A percentile compares a stretch with the other conserved stretches of the same genome.
These are phyloP conservation scores for Otolemur garnettii DNA, from an alignment of 2,113 vertebrate species.

Conservation along the genomic window DNA sequence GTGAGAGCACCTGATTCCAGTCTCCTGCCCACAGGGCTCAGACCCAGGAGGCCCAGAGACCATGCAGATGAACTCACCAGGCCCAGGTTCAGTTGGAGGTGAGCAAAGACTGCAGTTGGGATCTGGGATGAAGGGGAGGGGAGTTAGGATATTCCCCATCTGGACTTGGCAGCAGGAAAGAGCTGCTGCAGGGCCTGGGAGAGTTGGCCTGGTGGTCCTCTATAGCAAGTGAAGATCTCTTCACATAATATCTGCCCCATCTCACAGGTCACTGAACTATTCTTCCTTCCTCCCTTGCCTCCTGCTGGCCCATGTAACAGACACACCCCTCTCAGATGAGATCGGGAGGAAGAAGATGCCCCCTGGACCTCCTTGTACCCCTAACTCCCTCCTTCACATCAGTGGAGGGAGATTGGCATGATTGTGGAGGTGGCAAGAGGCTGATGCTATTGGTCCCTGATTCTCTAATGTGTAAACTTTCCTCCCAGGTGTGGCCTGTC, in stretches of 20 bases:
- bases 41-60: background rate
- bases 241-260: background rate
- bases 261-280: background rate
- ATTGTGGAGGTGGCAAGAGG: background rate
- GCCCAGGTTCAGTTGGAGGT: background rate
- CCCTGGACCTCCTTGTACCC: background rate
- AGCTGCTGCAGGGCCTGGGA: background rate
- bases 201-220: background rate
- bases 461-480: background rate
- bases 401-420: background rate
- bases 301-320: background rate
- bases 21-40: background rate
- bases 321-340: background rate
- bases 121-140: background rate
- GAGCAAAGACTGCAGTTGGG: background rate
- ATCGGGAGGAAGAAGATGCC: background rate
- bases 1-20: background rate
- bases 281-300: background rate
- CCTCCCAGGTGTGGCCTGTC: background rate
- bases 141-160: background rate
- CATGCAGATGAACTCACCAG: background rate
- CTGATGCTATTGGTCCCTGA: background rate
- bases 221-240: background rate
- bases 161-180: background rate
- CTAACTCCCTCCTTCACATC: background rate